Conservation (phyloP, 2,797 vertebrate species). For the Pseudomugil tenellus region DNA sequence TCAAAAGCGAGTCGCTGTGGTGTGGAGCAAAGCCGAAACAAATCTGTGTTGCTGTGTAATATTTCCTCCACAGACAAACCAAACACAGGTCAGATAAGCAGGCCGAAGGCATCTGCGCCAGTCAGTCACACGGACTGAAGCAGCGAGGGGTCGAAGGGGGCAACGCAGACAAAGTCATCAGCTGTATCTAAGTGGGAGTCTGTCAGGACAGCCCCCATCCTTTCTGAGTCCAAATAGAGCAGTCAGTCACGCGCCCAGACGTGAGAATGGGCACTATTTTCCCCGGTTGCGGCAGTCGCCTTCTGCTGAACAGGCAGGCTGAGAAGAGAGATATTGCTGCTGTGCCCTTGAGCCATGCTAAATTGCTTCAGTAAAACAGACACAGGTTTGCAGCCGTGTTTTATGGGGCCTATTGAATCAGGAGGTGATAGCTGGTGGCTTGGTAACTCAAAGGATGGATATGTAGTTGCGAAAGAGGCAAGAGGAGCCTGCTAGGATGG, state of each 20-base stretch:
- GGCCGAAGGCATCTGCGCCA: constrained; percentile 10
- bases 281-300: constrained; percentile 7
- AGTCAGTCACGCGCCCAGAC: constrained; percentile 62
- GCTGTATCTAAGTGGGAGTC: constrained; percentile 45
- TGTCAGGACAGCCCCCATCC: constrained; percentile 38
- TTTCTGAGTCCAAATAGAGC: constrained; percentile 64
- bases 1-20: constrained; percentile 37
- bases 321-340: constrained; percentile 64
- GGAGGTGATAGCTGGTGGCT: constrained; percentile 54
- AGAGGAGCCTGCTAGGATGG: constrained; percentile 13
- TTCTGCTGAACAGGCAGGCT: constrained; percentile 24
- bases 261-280: constrained; percentile 26
- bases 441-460: constrained; percentile 46
- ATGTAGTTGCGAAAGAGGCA: neutral
- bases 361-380: constrained; percentile 79
- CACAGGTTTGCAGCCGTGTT: constrained; percentile 70
- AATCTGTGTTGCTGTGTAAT: constrained; percentile 50
- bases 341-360: constrained; percentile 78
- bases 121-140: constrained; percentile 30
- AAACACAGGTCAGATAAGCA: constrained; percentile 3
- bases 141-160: constrained; percentile 6
- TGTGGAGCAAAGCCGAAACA: constrained; percentile 46
- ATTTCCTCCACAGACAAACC: constrained; percentile 39
- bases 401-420: constrained; percentile 61
- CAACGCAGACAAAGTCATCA: constrained; percentile 44